Base-by-base conservation (phyloP, 1,140 invertebrate species). In the Frieseomelitta varia region DNA sequence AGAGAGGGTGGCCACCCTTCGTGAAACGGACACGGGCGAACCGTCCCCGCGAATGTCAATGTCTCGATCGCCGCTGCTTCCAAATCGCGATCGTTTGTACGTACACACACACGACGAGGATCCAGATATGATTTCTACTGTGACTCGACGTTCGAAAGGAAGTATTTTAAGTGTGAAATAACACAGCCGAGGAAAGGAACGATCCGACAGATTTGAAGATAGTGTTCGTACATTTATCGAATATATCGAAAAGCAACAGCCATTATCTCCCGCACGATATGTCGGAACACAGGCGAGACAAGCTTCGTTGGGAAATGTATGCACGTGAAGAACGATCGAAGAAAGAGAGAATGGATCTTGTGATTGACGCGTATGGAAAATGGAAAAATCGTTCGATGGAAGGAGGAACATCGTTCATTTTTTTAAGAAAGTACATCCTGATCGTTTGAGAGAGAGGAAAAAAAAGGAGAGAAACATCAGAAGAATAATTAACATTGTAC, bases 191-290 rank as follows among this genome's bases (percentile, higher is more conserved):
- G 39, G 39, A 47, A 47, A 47, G 39, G 39, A 39, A 39, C 39
- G 39, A 47, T 47, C 39, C 39, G 39, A 39, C 39, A 39, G 39
- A 39, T 39, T 39, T 4, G 34, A 39, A 39, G 34, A 39, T 39
- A 39, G 34, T 39, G 3, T 1, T 4, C 30, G n/a, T 24, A 61
- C 24, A n/a, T 61, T 61, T 61, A 21, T 14, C 3, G 24, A 61
- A 61, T n/a, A 61, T 61, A n/a, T 61, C n/a, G n/a, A 10, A 61
- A 61, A 61, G 24, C 1, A 61, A n/a, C 11, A 24, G 21, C 4
- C 27, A 71, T n/a, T 53, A 51, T 75, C 71, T 75, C 24, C 58
- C 58, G 58, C 30, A 34, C 47, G 71, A 81, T 74, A 47, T 30
- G 0, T 34, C 4, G 19, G n/a, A 14, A 47, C 11, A 21, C 21